Evolutionary conservation across 2,888 invertebrate genomes (phyloP).

Genomic region (Hoplodrina ambigua): DNA sequence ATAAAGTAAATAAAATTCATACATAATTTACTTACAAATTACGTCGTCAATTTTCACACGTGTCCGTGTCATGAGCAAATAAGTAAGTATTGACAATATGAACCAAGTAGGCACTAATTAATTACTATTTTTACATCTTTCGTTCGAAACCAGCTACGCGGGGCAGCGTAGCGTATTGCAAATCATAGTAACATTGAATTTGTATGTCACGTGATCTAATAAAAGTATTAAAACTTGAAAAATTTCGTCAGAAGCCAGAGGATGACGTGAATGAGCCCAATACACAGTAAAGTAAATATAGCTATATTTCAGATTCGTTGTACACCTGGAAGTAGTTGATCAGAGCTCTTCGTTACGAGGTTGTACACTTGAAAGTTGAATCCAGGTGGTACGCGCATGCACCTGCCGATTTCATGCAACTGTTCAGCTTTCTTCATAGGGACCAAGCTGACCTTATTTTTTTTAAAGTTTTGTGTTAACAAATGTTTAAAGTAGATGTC

Average conservation of each 20-base stretch:
- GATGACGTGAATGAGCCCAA: constrained; percentile 30
- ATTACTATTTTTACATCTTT: constrained; percentile 28
- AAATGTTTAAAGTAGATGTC: not conserved
- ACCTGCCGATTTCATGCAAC: constrained; percentile 59
- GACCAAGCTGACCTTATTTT: constrained; percentile 41
- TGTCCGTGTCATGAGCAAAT: constrained; percentile 14
- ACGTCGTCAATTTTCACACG: constrained; percentile 14
- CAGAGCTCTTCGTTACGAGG: constrained; percentile 52
- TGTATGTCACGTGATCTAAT: constrained; percentile 25
- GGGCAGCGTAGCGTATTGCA: constrained; percentile 5
- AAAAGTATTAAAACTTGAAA: constrained; percentile 44
- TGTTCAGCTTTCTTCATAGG: constrained; percentile 49
- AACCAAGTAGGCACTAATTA: not conserved
- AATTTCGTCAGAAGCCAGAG: constrained; percentile 22
- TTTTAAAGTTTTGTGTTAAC: not conserved
- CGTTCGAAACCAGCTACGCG: constrained; percentile 11
- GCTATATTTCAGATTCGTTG: constrained; percentile 42
- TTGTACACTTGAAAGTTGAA: constrained; percentile 55
- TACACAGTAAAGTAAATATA: constrained; percentile 32
- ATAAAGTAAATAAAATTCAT: constrained; percentile 4
- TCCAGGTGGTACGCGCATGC: constrained; percentile 62
- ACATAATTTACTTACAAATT: constrained; percentile 9
- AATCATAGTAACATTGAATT: constrained; percentile 17
- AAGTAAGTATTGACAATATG: constrained; percentile 3
- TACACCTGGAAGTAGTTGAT: constrained; percentile 66